phyloP scores from a whole-genome alignment of 2,113 vertebrate species.

The Climacteris rufus region DNA sequence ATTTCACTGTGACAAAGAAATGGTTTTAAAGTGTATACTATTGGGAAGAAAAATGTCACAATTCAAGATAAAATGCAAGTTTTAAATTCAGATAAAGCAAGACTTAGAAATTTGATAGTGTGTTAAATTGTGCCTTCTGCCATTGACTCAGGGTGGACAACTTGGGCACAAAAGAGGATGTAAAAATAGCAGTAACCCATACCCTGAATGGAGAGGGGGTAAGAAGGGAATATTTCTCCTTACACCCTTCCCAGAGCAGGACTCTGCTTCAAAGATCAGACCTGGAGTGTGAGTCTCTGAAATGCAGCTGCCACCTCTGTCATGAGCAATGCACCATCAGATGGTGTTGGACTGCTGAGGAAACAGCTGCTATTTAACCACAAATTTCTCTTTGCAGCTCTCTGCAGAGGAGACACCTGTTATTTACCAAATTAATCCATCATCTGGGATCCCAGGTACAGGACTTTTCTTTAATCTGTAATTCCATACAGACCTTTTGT shows the following conservation, averaged over 20 bases:
- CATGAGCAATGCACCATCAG: background rate
- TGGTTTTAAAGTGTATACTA: background rate
- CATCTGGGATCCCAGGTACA: constrained; percentile 75
- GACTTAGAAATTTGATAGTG: background rate
- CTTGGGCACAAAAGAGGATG: background rate
- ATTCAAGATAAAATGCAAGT: background rate
- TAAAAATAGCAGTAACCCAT: background rate
- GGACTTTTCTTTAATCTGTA: background rate
- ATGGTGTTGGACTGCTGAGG: background rate
- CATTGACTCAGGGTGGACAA: background rate
- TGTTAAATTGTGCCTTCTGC: background rate
- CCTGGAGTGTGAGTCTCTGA: background rate
- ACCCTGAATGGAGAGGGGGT: background rate
- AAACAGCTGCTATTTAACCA: background rate
- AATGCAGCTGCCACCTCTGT: background rate
- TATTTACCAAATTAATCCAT: constrained; percentile 63
- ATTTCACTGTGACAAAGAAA: background rate
- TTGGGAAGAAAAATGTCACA: background rate
- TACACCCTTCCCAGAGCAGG: background rate
- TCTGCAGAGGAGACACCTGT: constrained; percentile 68
- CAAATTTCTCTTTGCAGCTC: constrained; percentile 65
- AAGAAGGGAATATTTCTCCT: background rate
- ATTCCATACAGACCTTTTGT: background rate
- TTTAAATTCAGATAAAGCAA: background rate
- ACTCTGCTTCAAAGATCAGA: background rate